phyloP scores from a whole-genome alignment of 2,113 vertebrate species.

The Ameiurus melas region DNA sequence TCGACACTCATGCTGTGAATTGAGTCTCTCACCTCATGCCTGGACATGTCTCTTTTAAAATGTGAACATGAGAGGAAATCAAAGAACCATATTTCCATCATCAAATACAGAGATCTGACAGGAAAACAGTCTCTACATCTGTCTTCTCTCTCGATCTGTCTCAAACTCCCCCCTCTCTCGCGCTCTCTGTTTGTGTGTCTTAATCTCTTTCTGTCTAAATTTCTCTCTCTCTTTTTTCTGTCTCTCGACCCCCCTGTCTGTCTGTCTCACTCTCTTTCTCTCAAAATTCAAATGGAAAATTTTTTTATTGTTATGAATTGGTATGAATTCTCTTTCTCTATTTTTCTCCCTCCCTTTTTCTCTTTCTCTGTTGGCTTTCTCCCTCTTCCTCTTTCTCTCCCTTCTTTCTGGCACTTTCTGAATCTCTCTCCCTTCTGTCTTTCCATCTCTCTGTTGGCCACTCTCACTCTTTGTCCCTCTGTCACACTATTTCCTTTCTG shows the following conservation, averaged over 20 bases:
- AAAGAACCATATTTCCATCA: slow-evolving; percentile 31
- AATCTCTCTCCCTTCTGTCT: neutral
- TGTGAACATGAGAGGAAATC: slow-evolving; percentile 33
- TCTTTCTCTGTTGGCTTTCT: neutral
- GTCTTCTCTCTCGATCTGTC: slow-evolving; percentile 23
- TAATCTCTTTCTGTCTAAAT: slow-evolving; percentile 23
- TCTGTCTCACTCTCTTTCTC: neutral
- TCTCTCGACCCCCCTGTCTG: neutral
- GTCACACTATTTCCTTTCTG: too few species aligned
- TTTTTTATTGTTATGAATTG: neutral
- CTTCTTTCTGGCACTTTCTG: too few species aligned
- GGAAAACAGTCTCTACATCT: slow-evolving; percentile 41
- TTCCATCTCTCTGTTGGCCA: neutral
- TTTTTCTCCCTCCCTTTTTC: neutral
- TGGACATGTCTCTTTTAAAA: slow-evolving; percentile 24
- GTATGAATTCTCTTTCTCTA: neutral
- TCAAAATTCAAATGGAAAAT: neutral
- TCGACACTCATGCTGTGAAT: slow-evolving; percentile 26
- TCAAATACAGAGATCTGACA: slow-evolving; percentile 28
- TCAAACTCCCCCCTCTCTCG: neutral
- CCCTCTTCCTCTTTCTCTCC: neutral
- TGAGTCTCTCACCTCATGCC: slow-evolving; percentile 42
- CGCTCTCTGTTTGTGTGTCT: slow-evolving; percentile 33
- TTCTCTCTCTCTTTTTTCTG: neutral
- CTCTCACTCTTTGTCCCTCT: too few species aligned